These are phyloP conservation scores for Caenorhabditis angaria DNA, from an alignment of 2,888 invertebrate species.

Conservation along the genomic window DNA sequence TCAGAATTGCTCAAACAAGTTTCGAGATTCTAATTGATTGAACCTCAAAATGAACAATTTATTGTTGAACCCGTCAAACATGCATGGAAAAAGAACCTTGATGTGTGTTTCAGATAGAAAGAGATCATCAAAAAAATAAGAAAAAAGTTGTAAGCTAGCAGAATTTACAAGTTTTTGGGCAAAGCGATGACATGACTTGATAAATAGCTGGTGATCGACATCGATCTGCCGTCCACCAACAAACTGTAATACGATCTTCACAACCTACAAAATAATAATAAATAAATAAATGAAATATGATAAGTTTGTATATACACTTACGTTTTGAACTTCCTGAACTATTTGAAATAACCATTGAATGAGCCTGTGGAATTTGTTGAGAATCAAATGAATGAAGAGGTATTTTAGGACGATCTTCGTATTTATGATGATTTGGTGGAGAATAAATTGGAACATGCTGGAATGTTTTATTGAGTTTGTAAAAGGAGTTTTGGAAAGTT, in stretches of 20 bases:
- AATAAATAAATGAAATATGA: conserved; percentile 3
- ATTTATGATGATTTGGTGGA: conserved; percentile 41
- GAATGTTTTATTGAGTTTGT: conserved; percentile 10
- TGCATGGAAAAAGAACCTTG: conserved; percentile 8
- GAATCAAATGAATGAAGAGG: conserved; percentile 36
- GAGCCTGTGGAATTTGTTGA: conserved; percentile 28
- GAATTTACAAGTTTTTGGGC: conserved; percentile 70
- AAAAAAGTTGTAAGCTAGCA: conserved; percentile 41
- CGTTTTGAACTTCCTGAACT: conserved; percentile 25
- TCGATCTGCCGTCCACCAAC: conserved; percentile 72
- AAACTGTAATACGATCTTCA: conserved; percentile 70
- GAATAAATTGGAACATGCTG: conserved; percentile 51
- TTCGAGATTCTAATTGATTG: not conserved
- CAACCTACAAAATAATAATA: conserved; percentile 48
- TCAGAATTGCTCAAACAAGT: not conserved
- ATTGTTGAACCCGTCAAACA: not conserved
- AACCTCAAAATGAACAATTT: not conserved
- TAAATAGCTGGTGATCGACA: conserved; percentile 69
- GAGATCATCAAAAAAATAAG: conserved; percentile 7
- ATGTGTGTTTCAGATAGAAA: not conserved
- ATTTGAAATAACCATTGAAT: conserved; percentile 28
- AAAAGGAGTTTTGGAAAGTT: too few species aligned
- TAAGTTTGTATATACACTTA: not conserved
- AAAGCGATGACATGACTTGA: conserved; percentile 68
- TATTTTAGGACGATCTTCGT: conserved; percentile 51